These are phyloP conservation scores for Zoanthus solanderi DNA, from an alignment of 92 coral and sea anemone species.

Conservation along the genomic window DNA sequence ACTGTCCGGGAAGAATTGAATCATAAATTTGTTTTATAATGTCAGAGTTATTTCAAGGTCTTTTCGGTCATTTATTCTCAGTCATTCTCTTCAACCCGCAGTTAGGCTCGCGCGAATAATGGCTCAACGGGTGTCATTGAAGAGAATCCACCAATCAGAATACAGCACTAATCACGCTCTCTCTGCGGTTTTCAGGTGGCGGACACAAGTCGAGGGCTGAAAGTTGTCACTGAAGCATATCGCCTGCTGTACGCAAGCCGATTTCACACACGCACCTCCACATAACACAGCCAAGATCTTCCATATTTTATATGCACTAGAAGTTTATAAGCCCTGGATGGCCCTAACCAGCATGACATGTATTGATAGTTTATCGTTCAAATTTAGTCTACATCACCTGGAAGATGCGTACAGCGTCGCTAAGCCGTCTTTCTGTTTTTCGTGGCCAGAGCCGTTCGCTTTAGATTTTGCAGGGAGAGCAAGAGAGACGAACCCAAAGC, in stretches of 20 bases:
- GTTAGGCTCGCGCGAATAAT: constrained; percentile 80
- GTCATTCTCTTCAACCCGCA: constrained; percentile 62
- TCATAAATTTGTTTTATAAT: constrained; percentile 20
- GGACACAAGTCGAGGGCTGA: constrained; percentile 38
- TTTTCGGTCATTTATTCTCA: constrained; percentile 25
- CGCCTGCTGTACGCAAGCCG: constrained; percentile 9
- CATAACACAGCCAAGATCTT: background rate
- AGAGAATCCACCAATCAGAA: constrained; percentile 78
- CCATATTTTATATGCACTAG: background rate
- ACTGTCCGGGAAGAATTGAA: constrained; percentile 7
- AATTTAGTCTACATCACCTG: constrained; percentile 76
- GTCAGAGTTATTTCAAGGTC: constrained; percentile 35
- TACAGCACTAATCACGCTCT: constrained; percentile 70
- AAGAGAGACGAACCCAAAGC: constrained; percentile 70
- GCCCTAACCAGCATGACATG: constrained; percentile 81
- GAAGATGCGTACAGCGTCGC: constrained; percentile 70
- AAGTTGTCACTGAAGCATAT: constrained; percentile 40
- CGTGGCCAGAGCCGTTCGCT: constrained; percentile 92
- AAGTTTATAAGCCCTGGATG: constrained; percentile 46
- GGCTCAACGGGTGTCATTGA: constrained; percentile 87
- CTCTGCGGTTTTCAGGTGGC: constrained; percentile 90
- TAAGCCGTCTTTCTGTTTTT: constrained; percentile 75
- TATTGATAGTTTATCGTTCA: constrained; percentile 75
- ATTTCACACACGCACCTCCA: constrained; percentile 9
- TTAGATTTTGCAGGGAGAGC: constrained; percentile 84